Base-by-base conservation (phyloP, 2,113 vertebrate genomes). In the Oxyruncus cristatus region DNA sequence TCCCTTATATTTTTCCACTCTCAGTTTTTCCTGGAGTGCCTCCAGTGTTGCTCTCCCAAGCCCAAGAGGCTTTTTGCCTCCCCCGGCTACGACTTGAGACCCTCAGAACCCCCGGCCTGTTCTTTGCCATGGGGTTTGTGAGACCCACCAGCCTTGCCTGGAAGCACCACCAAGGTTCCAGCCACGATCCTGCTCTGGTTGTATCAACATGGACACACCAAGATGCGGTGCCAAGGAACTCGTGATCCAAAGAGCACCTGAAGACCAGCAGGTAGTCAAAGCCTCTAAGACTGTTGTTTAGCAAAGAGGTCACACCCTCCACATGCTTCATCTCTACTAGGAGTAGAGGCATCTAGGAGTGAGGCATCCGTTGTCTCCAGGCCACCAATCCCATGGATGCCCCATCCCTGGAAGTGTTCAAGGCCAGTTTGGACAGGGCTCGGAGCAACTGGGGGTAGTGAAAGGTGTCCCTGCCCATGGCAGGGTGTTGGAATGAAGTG, bases 131-230 rank as follows among this genome's bases (percentile, higher is more conserved):
- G 12, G 23, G 16, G 16, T 55, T 49, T 39, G 27, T 55, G 53
- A 47, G 58, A 61, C 18, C 59, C 14, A 67, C n/a, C 16, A 41
- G 39, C n/a, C 55, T 44, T 70, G 12, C 50, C 44, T 35, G 14
- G 58, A 70, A 58, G 50, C 37, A 35, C 30, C 72, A 33, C 12
- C 39, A 35, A 19, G 56, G 44, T 35, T 52, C 32, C 71, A 70
- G 24, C 37, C 20, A 15, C 22, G n/a, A 12, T 19, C 27, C 27
- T 13, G 24, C 50, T 4, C 1, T 35, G 65, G 16, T 49, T 47
- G 18, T n/a, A 27, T 47, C n/a, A 6, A 26, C n/a, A 16, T 0
- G 26, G 50, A 17, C 5, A 2, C 53, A 2, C 47, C 20, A 35
- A 32, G 22, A 46, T 0, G 1, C 37, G 37, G 28, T 65, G 33